Evolutionary conservation across 2,888 invertebrate genomes (phyloP), one percentile per base, ranked within the genome.

Genomic region (Ashinkailepas kermadecensis): DNA sequence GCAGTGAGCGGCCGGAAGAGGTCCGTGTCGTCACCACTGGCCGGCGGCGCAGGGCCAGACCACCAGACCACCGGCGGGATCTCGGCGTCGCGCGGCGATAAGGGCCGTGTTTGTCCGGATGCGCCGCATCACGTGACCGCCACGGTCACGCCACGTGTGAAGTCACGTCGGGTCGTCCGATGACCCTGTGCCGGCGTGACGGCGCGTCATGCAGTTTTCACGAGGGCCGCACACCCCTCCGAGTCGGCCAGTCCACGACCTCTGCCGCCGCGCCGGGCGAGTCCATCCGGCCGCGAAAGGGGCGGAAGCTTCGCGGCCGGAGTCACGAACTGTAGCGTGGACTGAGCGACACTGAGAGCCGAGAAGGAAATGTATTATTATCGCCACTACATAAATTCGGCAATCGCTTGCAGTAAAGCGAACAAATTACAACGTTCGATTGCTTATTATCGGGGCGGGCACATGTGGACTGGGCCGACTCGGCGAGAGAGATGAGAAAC

Each of bases 311-410:
- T 1, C 12, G 59, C 54, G 9, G 21, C 21, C 21, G 74, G 74
- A 74, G 74, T 74, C 74, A 56, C 56, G 74, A 54, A 65, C 13
- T 56, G 56, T 56, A 56, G 56, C 54, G 54, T 56, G 74, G 56
- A 3, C 74, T 54, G 59, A 13, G 74, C 54, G 74, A 21, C 74
- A 10, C 54, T 74, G 56, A 13, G 18, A 21, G 54, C 3, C 18
- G 54, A 18, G 74, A 21, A 18, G 74, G 21, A 74, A 56, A 74
- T 74, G 56, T 74, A 74, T 74, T 74, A 74, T 74, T 74, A 74
- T 74, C 74, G 56, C 74, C 74, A 21, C 56, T 54, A 21, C 74
- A 74, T 74, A 74, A 74, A 74, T 74, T 54, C 21, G 54, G 15
- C 54, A 21, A 15, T 54, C 54, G 74, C 54, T 56, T 56, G 74